Percentiles rank a stretch among this genome's conserved stretches.
phyloP scores from a whole-genome alignment of 2,797 vertebrate genomes.

The Ptychobarbus kaznakovi region DNA sequence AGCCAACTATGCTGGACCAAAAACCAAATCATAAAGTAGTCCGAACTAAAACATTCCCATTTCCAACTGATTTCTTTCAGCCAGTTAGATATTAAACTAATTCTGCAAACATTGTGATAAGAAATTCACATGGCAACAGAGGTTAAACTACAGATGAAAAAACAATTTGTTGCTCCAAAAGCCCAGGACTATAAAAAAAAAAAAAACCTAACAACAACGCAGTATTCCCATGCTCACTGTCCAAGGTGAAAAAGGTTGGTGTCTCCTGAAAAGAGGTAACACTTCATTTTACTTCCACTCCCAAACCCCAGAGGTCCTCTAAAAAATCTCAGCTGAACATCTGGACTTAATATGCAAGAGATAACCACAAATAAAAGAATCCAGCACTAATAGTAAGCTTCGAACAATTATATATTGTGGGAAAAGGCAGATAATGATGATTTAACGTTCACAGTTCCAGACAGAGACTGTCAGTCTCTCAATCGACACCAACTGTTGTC shows the following conservation, averaged over 20 bases:
- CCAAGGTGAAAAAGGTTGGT: constrained; percentile 48
- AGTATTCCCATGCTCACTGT: constrained; percentile 48
- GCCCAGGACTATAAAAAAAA: constrained; percentile 24
- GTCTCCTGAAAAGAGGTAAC: constrained; percentile 53
- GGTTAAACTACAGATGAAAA: constrained; percentile 39
- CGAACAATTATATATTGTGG: constrained; percentile 47
- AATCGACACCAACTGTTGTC: constrained; percentile 48
- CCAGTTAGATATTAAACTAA: constrained; percentile 29
- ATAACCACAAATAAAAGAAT: constrained; percentile 60
- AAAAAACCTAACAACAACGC: not conserved
- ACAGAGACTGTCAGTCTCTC: constrained; percentile 21
- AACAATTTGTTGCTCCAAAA: constrained; percentile 29
- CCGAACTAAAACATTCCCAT: not conserved
- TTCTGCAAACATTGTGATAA: constrained; percentile 57
- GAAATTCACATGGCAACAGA: constrained; percentile 34
- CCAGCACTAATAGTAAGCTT: constrained; percentile 40
- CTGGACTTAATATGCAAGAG: constrained; percentile 59
- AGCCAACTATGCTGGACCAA: not conserved
- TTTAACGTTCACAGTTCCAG: constrained; percentile 42
- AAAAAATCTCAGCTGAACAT: constrained; percentile 59
- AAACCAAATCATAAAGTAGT: not conserved
- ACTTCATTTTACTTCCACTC: constrained; percentile 46
- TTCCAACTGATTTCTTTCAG: not conserved
- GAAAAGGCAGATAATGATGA: constrained; percentile 44
- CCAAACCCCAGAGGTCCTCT: constrained; percentile 41